These are phyloP conservation scores for Parauchenoglanis punctatus DNA, from an alignment of 2,797 vertebrate species.

Conservation along the genomic window DNA sequence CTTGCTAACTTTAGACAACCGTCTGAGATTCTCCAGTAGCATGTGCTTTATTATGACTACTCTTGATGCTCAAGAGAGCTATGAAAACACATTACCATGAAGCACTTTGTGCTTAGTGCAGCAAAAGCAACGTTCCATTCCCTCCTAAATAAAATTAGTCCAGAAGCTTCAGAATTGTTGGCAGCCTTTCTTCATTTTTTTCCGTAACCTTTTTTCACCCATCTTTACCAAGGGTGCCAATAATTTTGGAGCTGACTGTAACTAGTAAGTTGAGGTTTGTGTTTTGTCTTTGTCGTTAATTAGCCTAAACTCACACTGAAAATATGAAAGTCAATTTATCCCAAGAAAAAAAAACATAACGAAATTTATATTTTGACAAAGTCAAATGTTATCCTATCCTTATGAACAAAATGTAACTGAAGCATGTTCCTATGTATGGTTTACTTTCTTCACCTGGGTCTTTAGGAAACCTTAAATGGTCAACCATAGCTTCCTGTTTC, in stretches of 20 bases:
- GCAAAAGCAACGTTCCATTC: not conserved
- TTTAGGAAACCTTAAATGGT: not conserved
- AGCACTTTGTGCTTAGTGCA: not conserved
- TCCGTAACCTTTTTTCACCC: not conserved
- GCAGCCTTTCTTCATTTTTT: too few species aligned
- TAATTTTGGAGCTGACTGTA: not conserved
- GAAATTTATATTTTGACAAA: not conserved
- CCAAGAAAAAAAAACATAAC: not conserved
- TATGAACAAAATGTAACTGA: not conserved
- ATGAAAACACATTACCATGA: not conserved
- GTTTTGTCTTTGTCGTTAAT: not conserved
- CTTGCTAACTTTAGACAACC: not conserved
- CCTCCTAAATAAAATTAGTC: not conserved
- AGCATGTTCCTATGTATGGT: not conserved
- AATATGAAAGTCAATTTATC: not conserved
- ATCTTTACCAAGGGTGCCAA: not conserved
- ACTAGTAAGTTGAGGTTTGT: not conserved
- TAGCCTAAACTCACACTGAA: not conserved
- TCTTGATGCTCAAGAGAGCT: constrained; percentile 12
- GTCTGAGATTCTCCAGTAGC: constrained; percentile 1
- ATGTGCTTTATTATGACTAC: constrained; percentile 1
- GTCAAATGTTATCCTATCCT: not conserved
- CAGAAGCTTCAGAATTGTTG: not conserved
- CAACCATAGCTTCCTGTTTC: not conserved
- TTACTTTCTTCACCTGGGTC: not conserved